These are phyloP conservation scores for Hypothenemus hampei DNA, from an alignment of 1,140 invertebrate genomes.

Conservation along the genomic window DNA sequence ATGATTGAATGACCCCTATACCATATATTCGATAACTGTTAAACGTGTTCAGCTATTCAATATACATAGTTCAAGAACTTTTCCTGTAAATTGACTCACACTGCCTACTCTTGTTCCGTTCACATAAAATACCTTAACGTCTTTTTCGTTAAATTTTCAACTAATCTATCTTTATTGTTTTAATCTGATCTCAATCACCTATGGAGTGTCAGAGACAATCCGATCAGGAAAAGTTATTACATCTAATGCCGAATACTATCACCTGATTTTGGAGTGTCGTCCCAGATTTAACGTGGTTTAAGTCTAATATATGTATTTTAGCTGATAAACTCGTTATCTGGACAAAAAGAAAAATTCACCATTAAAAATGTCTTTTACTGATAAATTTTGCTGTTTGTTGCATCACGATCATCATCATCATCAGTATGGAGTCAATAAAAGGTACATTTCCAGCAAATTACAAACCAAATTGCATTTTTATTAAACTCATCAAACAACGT, in stretches of 20 bases:
- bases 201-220: background rate
- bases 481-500: background rate
- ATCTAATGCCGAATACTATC: background rate
- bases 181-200: background rate
- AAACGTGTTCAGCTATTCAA: background rate
- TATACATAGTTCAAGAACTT: background rate
- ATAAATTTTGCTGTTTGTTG: background rate
- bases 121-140: background rate
- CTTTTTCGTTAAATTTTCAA: background rate
- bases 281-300: background rate
- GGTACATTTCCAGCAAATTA: background rate
- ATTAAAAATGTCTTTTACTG: background rate
- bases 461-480: background rate
- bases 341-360: background rate
- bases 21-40: background rate
- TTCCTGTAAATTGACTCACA: background rate
- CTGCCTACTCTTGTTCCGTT: too few relatives aligned
- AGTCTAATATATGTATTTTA: background rate
- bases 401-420: background rate
- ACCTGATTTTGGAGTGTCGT: background rate
- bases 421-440: background rate
- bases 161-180: constrained; percentile 2
- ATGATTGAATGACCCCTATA: background rate
- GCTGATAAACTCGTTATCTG: background rate
- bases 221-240: background rate